These are phyloP conservation scores for Penelope pileata DNA, from an alignment of 2,113 vertebrate genomes.

Conservation along the genomic window DNA sequence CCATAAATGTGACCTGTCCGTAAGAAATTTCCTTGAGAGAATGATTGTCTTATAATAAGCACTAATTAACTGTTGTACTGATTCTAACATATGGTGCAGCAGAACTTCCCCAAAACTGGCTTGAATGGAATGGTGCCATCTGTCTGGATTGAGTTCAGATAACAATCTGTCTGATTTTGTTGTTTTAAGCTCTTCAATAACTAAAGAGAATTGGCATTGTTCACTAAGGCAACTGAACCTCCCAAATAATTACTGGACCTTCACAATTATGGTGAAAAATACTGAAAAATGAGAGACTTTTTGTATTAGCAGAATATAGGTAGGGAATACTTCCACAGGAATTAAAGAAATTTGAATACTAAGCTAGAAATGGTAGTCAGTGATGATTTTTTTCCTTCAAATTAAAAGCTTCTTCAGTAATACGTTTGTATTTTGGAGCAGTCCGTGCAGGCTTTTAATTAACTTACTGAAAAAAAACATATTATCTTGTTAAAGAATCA, in stretches of 20 bases:
- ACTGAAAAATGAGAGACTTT: background rate
- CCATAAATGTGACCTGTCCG: background rate
- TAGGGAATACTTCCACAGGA: background rate
- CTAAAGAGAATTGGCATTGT: constrained; percentile 7
- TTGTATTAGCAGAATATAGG: background rate
- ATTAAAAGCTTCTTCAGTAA: constrained; percentile 36
- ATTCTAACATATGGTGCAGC: constrained; percentile 30
- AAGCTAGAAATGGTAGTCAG: background rate
- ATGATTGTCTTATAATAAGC: background rate
- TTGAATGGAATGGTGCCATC: constrained; percentile 1
- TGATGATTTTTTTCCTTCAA: constrained; percentile 5
- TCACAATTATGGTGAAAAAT: background rate
- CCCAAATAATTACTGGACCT: background rate
- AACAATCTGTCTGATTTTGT: constrained; percentile 38
- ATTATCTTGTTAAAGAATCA: no score
- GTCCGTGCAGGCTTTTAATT: background rate
- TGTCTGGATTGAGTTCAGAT: constrained; percentile 14
- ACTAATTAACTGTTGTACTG: constrained; percentile 42
- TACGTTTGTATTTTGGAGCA: background rate
- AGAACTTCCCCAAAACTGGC: constrained; percentile 19
- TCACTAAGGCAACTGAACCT: background rate
- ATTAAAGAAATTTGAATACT: constrained; percentile 17
- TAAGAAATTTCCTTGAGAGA: constrained; percentile 18
- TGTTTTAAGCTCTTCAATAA: background rate
- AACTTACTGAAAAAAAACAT: background rate